A percentile compares a stretch with the other conserved stretches of the same genome.
Evolutionary conservation across 2,888 invertebrate species (phyloP).

Genomic region (Ganaspis brasiliensis): DNA sequence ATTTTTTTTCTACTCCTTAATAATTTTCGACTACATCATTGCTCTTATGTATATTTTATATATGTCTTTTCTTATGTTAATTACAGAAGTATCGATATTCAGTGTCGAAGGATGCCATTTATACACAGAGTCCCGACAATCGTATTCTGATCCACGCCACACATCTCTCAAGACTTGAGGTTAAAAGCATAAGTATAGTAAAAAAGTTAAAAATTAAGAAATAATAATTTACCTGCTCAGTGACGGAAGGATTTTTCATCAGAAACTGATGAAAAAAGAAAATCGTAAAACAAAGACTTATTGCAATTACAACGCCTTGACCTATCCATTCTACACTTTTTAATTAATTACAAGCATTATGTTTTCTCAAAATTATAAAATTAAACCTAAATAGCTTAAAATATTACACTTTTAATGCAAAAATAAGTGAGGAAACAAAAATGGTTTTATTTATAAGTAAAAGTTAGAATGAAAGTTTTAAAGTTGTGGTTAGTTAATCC

Average conservation of each 20-base stretch:
- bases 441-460: conserved; percentile 27
- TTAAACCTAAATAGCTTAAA: conserved; percentile 3
- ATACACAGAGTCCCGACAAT: conserved; percentile 88
- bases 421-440: conserved; percentile 61
- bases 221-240: conserved; percentile 62
- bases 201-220: conserved; percentile 64
- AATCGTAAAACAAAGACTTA: conserved; percentile 21
- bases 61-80: too few species aligned
- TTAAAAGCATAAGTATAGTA: conserved; percentile 59
- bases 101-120: conserved; percentile 95
- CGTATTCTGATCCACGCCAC: conserved; percentile 87
- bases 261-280: conserved; percentile 27
- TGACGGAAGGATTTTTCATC: conserved; percentile 35
- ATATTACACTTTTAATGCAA: conserved; percentile 10
- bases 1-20: too few species aligned
- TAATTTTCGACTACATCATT: too few species aligned
- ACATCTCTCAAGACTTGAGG: conserved; percentile 81
- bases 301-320: conserved; percentile 29
- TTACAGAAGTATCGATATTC: conserved; percentile 97
- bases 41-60: background rate
- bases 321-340: conserved; percentile 17
- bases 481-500: conserved; percentile 73
- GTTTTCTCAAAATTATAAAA: background rate
- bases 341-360: conserved; percentile 9
- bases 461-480: conserved; percentile 47